A percentile compares a stretch with the other conserved stretches of the same genome.
Conservation (phyloP, 2,888 invertebrate genomes). For the Petrolisthes manimaculis region DNA sequence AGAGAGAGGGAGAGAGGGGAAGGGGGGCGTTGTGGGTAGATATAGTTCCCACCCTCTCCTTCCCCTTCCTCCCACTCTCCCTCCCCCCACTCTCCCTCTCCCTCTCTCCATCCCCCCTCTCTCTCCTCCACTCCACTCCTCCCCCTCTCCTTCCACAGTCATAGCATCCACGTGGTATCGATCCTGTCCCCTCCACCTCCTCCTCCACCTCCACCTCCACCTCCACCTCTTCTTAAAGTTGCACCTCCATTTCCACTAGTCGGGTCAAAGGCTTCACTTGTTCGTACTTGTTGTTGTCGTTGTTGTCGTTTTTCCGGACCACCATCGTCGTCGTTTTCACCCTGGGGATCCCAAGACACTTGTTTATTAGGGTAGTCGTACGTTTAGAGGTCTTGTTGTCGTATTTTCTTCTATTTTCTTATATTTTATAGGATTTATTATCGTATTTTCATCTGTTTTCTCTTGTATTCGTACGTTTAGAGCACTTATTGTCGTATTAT, state of each 20-base stretch:
- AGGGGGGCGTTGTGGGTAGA: no score
- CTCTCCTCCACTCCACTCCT: no score
- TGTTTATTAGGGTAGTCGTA: background rate
- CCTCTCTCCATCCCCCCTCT: no score
- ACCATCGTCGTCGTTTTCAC: background rate
- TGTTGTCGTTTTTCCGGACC: conserved; percentile 31
- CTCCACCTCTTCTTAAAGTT: conserved; percentile 36
- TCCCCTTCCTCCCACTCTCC: no score
- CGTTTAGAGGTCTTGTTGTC: no score
- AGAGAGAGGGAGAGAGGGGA: no score
- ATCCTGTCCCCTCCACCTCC: background rate
- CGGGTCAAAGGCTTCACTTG: conserved; percentile 51
- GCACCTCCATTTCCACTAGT: conserved; percentile 30
- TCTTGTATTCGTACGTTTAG: no score
- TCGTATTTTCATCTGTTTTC: no score
- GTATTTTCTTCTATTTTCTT: no score
- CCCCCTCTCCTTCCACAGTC: background rate
- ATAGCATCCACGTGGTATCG: conserved; percentile 44
- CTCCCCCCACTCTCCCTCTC: background rate
- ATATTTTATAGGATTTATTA: no score
- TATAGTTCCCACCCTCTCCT: no score
- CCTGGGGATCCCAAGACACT: background rate
- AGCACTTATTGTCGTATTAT: no score
- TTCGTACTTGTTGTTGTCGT: conserved; percentile 43
- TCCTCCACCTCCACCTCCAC: background rate